Base-by-base conservation (phyloP, 2,888 invertebrate species). In the Ptilodon capucinus region DNA sequence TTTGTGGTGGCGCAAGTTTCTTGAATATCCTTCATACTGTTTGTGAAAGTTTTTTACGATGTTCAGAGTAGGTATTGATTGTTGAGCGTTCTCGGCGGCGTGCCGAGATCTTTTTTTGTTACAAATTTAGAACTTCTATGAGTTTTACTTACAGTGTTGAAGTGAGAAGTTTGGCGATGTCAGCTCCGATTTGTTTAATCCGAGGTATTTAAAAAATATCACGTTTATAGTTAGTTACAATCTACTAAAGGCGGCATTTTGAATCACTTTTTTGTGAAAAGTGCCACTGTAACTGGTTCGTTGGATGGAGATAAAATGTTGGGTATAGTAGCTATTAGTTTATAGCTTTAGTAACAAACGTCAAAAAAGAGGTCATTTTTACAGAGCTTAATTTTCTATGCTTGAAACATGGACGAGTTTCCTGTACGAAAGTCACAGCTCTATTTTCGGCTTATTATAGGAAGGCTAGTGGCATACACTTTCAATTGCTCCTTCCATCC, bases 1-100 rank as follows among this genome's bases (percentile, higher is more conserved):
- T 77, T 76, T 75, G 68, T 52, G 64, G 42, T 43, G 56, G 52
- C 49, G 39, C 44, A 32, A 52, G 48, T 54, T 54, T 40, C 39
- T 51, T 54, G 54, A 53, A 57, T 57, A 52, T 53, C 54, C 19
- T 38, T 38, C 17, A 38, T 38, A 19, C 17, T 38, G n/a, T n/a
- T n/a, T n/a, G n/a, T n/a, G 38, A 13, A 38, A 38, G 8, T 38
- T 18, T 19, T 18, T 19, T 17, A 18, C 38, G n/a, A 38, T 4
- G 35, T 8, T 28, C 35, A 4, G 35, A 17, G 32, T 14, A 28
- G 28, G 32, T 35, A 35, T 17, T 17, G 32, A 32, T 59, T 52
- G 48, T 57, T 59, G 44, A 42, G 36, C 39, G 60, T 44, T 57
- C 57, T 54, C 52, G 57, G 46, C 52, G 42, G 51, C 58, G 63